Base-by-base conservation (phyloP, 2,888 invertebrate genomes). In the Argynnis bischoffii region DNA sequence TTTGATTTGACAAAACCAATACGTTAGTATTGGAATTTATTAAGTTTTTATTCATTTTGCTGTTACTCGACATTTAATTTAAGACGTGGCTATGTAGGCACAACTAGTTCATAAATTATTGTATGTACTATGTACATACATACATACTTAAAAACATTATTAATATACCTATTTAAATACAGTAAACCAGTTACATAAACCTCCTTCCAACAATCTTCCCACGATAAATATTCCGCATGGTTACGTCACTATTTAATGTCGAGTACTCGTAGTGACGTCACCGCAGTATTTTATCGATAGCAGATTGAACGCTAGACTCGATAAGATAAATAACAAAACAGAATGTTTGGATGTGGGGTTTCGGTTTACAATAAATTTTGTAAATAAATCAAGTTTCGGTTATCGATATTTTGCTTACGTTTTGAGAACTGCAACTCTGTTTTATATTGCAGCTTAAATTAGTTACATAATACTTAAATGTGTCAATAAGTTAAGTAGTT, bases 161-260 rank as follows among this genome's bases (percentile, higher is more conserved):
- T 41, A 41, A 41, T 41, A 41, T 8, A 26, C 16, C 14, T 6
- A n/a, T 50, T 6, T 15, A 59, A n/a, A 13, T 21, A 57, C 26
- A 54, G 13, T 56, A 54, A 61, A 61, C 61, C 26, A 16, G 47
- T 31, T 63, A 57, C 41, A 16, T 14, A 46, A 46, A n/a, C 3
- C 11, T 21, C 47, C 16, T 54, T n/a, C 14, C 21, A 18, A 60
- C 21, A 55, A 54, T 50, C 51, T 72, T 72, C 69, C 66, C 71
- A 71, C 69, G 65, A 63, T 60, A 57, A 57, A 61, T 63, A 65
- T 63, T 70, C 64, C 59, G 72, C 68, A 70, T 63, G 61, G 61
- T 67, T 67, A 65, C 67, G 70, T 70, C 70, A 70, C 56, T 60
- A 47, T 41, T 47, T 56, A 56, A 60, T 47, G 57, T 61, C 61